Evolutionary conservation across 2,113 vertebrate genomes (phyloP), one percentile per base, ranked within the genome.

Genomic region (Sinosuthora webbiana): DNA sequence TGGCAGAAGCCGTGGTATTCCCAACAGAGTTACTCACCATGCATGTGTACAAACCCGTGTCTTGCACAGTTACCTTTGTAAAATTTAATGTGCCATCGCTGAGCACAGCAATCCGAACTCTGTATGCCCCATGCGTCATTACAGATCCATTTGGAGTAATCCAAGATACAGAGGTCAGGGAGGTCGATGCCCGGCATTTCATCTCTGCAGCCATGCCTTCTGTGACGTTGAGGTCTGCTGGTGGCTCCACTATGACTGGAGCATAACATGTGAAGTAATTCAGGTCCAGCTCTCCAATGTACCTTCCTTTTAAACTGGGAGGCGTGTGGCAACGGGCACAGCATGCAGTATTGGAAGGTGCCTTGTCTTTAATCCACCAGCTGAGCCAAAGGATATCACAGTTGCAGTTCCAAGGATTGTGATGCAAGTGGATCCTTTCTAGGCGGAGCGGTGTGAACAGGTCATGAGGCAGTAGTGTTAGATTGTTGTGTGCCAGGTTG

Each of bases 311-410:
- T 95, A 99, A 98, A 83, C 98, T 98, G 37, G 98, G 73, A 59
- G 99, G 99, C 2, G 99, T 99, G 94, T 99, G 98, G 93, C 99
- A 99, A 77, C 99, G 99, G 65, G 99, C 99, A n/a, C 99, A 99
- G 93, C 99, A 99, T 89, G 99, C 99, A 52, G 99, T 99, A 83
- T 99, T 99, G 56, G 99, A 99, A 42, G 99, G 99, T 30, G 99
- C 99, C 98, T 99, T 99, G 97, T 99, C 99, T 96, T 99, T 99
- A 83, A 99, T 99, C 99, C 99, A 99, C 99, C 99, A 99, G 96
- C 99, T 99, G 57, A 99, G 98, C 99, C 99, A 99, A 83, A 99
- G 98, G 68, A 99, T 99, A 88, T 99, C 99, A 95, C 99, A 99
- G 96, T 99, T 99, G 98, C 99, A 99, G 97, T 99, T 99, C 99